Evolutionary conservation across 2,797 vertebrate species (phyloP).

Genomic region (Esox masquinongy): DNA sequence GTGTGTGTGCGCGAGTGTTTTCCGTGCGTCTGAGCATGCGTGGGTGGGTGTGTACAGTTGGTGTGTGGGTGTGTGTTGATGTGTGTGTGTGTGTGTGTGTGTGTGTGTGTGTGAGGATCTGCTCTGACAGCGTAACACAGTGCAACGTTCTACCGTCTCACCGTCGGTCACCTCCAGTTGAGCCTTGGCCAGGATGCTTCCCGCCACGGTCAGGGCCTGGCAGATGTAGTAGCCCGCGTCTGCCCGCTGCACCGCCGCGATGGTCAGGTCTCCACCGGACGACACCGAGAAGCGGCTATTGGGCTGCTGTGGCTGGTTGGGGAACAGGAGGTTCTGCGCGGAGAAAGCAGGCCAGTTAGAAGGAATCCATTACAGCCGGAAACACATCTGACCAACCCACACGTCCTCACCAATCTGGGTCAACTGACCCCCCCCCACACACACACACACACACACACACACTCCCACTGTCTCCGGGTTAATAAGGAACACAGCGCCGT

Average conservation of each 20-base stretch:
- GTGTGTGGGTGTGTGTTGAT: constrained; percentile 9
- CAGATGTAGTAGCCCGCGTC: constrained; percentile 98
- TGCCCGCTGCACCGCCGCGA: constrained; percentile 89
- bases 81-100: constrained; percentile 13
- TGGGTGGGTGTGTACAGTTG: neutral
- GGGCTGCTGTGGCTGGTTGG: constrained; percentile 95
- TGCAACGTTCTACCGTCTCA: constrained; percentile 63
- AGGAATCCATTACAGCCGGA: constrained; percentile 41
- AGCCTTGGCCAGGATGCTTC: constrained; percentile 98
- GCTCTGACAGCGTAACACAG: neutral
- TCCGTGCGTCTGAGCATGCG: no score
- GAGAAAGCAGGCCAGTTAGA: constrained; percentile 58
- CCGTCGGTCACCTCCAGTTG: constrained; percentile 99
- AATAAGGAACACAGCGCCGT: constrained; percentile 29
- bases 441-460: neutral
- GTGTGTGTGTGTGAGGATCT: neutral
- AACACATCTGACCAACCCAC: constrained; percentile 34
- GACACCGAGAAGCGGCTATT: constrained; percentile 94
- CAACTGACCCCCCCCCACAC: neutral
- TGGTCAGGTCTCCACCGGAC: constrained; percentile 91
- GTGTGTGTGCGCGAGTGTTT: no score
- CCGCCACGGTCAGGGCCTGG: constrained; percentile 96
- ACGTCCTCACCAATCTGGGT: no score
- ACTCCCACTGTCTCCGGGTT: constrained; percentile 5
- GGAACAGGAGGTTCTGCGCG: constrained; percentile 93